phyloP scores from a whole-genome alignment of 2,888 invertebrate species.

The Netelia fuscicornis region DNA sequence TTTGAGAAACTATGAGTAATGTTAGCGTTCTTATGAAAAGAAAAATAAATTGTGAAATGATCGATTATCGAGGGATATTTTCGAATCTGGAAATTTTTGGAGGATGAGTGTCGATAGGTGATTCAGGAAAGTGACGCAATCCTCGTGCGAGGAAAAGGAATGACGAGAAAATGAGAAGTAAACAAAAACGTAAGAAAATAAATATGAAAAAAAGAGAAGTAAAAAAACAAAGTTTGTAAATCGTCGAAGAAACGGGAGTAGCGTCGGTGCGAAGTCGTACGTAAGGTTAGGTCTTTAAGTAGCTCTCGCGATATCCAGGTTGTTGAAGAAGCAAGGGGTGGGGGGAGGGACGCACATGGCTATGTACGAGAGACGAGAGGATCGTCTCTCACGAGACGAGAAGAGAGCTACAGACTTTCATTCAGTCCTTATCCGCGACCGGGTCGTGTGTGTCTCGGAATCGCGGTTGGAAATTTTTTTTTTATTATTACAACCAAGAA shows the following conservation, averaged over 20 bases:
- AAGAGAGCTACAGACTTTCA: slow-evolving; percentile 45
- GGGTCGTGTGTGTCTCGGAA: slow-evolving; percentile 34
- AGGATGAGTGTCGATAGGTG: neutral
- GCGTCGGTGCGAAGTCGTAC: slow-evolving; percentile 23
- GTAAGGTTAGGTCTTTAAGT: slow-evolving; percentile 38
- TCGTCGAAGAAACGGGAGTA: slow-evolving; percentile 39
- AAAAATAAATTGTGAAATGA: neutral
- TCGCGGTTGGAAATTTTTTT: slow-evolving; percentile 22
- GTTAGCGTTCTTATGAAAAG: neutral
- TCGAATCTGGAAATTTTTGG: too few species aligned
- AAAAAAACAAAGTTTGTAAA: slow-evolving; percentile 12
- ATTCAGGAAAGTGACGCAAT: slow-evolving; percentile 22
- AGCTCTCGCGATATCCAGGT: slow-evolving; percentile 37
- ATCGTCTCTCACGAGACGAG: slow-evolving; percentile 20
- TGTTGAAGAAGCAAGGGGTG: neutral
- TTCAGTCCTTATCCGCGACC: slow-evolving; percentile 57
- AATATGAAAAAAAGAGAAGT: neutral
- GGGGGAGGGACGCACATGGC: neutral
- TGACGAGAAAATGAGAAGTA: neutral
- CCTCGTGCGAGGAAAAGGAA: neutral
- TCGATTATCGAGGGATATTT: too few species aligned
- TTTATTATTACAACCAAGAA: neutral
- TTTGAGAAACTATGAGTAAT: too few species aligned
- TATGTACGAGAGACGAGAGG: neutral
- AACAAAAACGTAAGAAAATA: neutral